phyloP scores from a whole-genome alignment of 1,140 invertebrate genomes.

The Caenorhabditis tropicalis region DNA sequence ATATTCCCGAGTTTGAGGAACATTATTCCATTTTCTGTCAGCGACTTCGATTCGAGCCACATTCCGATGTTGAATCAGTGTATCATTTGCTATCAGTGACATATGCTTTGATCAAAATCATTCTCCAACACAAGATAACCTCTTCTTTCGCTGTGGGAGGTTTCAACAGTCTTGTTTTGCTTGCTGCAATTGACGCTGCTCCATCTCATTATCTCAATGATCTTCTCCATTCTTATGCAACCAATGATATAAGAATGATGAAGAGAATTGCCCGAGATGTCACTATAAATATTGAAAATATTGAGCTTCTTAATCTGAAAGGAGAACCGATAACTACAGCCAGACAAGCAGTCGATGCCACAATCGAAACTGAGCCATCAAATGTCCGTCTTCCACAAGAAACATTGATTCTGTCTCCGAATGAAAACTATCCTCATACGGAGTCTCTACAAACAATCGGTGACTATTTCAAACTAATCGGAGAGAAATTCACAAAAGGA shows the following conservation, averaged over 20 bases:
- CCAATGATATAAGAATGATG: conserved; percentile 29
- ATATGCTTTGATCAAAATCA: conserved; percentile 23
- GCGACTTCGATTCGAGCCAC: conserved; percentile 39
- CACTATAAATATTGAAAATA: neutral
- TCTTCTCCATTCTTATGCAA: conserved; percentile 28
- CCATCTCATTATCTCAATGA: conserved; percentile 45
- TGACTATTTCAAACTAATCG: neutral
- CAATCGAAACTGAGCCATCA: neutral
- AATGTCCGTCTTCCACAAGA: neutral
- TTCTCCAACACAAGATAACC: neutral
- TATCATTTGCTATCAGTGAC: conserved; percentile 7
- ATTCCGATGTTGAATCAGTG: neutral
- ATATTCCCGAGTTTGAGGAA: conserved; percentile 7
- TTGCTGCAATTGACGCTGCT: conserved; percentile 10
- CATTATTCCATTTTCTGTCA: conserved; percentile 35
- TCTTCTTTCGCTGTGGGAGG: neutral
- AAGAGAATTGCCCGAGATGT: conserved; percentile 47
- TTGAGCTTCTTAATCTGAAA: conserved; percentile 1
- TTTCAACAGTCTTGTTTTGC: neutral
- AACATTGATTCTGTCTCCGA: neutral
- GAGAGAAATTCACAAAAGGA: conserved; percentile 1
- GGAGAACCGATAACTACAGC: conserved; percentile 31
- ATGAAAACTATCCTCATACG: neutral
- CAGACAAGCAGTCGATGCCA: conserved; percentile 38
- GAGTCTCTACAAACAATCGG: neutral